phyloP scores from a whole-genome alignment of 2,888 invertebrate genomes.

The Teleogryllus oceanicus region DNA sequence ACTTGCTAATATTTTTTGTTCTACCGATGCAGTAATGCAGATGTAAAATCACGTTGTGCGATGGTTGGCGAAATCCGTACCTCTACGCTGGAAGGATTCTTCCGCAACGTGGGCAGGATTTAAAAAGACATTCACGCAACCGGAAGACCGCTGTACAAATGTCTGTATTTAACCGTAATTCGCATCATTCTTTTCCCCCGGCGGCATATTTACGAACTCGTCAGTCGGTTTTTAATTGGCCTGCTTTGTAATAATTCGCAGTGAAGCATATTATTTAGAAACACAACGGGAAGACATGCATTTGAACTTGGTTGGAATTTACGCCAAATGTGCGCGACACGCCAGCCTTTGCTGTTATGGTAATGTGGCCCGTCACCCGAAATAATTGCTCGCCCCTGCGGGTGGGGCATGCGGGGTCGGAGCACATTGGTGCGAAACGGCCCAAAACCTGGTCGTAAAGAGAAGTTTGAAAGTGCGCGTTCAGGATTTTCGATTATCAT shows the following conservation, averaged over 20 bases:
- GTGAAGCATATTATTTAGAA: constrained; percentile 1
- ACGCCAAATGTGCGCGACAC: neutral
- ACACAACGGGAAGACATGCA: neutral
- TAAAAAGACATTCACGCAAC: too few species aligned
- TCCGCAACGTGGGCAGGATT: too few species aligned
- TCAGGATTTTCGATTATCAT: too few species aligned
- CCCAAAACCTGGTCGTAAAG: too few species aligned
- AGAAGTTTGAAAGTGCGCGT: too few species aligned
- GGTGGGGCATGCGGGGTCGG: neutral
- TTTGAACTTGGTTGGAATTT: neutral
- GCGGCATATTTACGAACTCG: neutral
- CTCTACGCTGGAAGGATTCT: too few species aligned
- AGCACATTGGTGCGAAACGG: neutral
- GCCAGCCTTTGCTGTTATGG: neutral
- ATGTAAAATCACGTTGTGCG: too few species aligned
- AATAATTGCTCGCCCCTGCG: neutral
- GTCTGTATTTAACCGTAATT: too few species aligned
- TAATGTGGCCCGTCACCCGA: neutral
- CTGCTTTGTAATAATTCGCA: neutral
- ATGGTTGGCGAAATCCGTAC: too few species aligned
- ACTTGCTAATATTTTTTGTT: too few species aligned
- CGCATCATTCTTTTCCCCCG: neutral
- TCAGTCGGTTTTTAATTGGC: neutral
- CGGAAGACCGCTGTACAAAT: too few species aligned
- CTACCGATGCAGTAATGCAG: too few species aligned